Evolutionary conservation across 2,113 vertebrate species (phyloP).

Genomic region (Phylloscopus trochilus): DNA sequence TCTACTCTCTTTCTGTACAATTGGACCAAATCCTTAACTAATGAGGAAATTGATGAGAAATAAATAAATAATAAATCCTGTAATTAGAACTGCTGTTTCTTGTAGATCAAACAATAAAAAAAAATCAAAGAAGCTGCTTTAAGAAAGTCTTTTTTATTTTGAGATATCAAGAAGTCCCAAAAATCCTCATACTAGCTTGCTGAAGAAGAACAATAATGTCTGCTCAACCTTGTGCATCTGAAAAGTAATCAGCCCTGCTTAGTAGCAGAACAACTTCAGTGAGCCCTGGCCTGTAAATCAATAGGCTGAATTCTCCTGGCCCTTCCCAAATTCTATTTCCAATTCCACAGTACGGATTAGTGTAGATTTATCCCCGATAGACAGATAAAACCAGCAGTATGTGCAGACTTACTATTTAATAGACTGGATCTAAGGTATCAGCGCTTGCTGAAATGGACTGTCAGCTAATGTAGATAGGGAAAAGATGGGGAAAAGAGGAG

Average conservation of each 20-base stretch:
- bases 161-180: neutral
- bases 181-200: neutral
- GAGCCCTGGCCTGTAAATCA: conserved; percentile 19
- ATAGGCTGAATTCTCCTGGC: conserved; percentile 8
- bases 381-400: conserved; percentile 37
- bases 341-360: conserved; percentile 24
- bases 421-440: conserved; percentile 11
- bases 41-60: neutral
- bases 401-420: conserved; percentile 23
- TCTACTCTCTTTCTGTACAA: neutral
- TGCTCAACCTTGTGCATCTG: neutral
- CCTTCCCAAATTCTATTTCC: conserved; percentile 48
- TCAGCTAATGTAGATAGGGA: neutral
- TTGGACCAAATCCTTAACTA: neutral
- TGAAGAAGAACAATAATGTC: neutral
- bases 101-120: neutral
- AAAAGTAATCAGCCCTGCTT: conserved; percentile 48
- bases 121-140: neutral
- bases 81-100: neutral
- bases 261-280: conserved; percentile 10
- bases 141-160: neutral
- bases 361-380: conserved; percentile 19
- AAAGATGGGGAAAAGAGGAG: neutral
- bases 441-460: neutral
- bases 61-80: neutral